Base-by-base conservation (phyloP, 1,140 invertebrate species). In the Drosophila melanica region DNA sequence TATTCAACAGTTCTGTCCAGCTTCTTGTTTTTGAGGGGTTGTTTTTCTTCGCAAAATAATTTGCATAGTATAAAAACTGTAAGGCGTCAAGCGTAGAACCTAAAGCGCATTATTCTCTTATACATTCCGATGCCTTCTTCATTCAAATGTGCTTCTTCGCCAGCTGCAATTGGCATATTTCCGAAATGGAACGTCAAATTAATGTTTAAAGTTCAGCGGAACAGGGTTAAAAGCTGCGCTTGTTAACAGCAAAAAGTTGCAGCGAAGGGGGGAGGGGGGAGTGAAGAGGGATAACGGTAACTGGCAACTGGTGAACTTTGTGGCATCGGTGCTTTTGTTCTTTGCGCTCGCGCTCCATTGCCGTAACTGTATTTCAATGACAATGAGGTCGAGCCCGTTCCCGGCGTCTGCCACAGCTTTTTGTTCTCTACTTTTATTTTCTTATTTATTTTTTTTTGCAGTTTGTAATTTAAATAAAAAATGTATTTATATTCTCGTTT, bases 281-380 rank as follows among this genome's bases (percentile, higher is more conserved):
- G 48, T 6, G 11, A 12, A 50, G 42, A 35, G 54, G 53, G 54
- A n/a, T 57, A 72, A 67, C 62, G 68, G 68, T 67, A 59, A 72
- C 53, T 53, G 67, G 27, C 30, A 59, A 45, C 68, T 50, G 67
- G n/a, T 71, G 48, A 73, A 73, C 65, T 69, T 42, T 14, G 37
- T 18, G 50, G 42, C 62, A 45, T 37, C 20, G 64, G 16, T 51
- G 37, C 14, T 63, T 74, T 77, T 86, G 80, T 84, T 79, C 69
- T 62, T 30, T 37, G 27, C 27, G 27, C 27, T 27, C 27, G 39
- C 35, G 33, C 35, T 27, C 51, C 58, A 39, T 58, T 53, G 54
- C 14, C 66, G 64, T 87, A 87, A 87, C 82, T 87, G 82, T 87
- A 82, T 79, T 87, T 79, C 80, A 84, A 84, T 84, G 79, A 75